These are phyloP conservation scores for Megamerina dolium DNA, from an alignment of 2,888 invertebrate genomes.

Conservation along the genomic window DNA sequence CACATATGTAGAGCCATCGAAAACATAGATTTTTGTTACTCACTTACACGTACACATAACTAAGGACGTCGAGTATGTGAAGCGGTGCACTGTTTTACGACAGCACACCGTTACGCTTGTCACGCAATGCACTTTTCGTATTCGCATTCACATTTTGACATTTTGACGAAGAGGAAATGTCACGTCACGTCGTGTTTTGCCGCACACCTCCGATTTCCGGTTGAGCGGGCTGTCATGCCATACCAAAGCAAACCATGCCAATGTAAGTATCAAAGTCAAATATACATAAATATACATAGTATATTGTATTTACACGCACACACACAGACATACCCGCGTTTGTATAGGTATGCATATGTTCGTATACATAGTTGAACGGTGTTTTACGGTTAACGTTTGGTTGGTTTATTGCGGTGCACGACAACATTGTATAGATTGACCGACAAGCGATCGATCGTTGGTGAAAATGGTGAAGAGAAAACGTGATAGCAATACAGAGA, in stretches of 20 bases:
- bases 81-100: background rate
- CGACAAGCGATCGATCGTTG: no score
- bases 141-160: conserved; percentile 31
- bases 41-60: no score
- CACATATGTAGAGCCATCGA: no score
- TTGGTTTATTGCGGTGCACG: conserved; percentile 2
- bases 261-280: conserved; percentile 23
- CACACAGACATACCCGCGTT: background rate
- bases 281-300: conserved; percentile 4
- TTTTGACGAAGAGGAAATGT: conserved; percentile 50
- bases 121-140: conserved; percentile 19
- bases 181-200: conserved; percentile 51
- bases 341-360: conserved; percentile 1
- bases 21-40: no score
- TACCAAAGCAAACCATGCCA: background rate
- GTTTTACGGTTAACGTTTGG: conserved; percentile 13
- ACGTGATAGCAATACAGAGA: no score
- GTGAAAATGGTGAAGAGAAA: no score
- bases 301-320: background rate
- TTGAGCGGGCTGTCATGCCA: conserved; percentile 25
- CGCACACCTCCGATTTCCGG: conserved; percentile 50
- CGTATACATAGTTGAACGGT: conserved; percentile 14
- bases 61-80: no score
- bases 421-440: no score
- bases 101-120: background rate